Base-by-base conservation (phyloP, 2,113 vertebrate species). In the Pterocles gutturalis region DNA sequence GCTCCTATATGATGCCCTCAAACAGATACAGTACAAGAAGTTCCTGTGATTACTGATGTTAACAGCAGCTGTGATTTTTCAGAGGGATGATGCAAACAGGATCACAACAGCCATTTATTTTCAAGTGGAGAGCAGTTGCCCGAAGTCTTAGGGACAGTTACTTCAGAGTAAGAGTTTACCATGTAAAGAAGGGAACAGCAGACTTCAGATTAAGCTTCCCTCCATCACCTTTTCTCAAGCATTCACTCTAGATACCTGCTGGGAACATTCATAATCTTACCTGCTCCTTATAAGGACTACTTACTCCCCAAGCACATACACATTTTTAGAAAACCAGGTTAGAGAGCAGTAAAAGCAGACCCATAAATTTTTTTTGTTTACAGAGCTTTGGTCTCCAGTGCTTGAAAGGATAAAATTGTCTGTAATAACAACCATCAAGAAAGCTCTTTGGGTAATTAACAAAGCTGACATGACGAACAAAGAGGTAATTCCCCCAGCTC, bases 391-490 rank as follows among this genome's bases (percentile, higher is more conserved):
- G 48, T 54, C 70, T 91, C 57, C 85, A 75, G 46, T 24, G 62
- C 62, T 49, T 76, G 31, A 76, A 83, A 83, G 61, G 46, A 71
- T 60, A 67, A 83, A 95, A 96, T 87, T 89, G 81, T 53, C 77
- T 71, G 31, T 80, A 83, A 83, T 89, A 79, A 87, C 31, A 76
- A 65, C 77, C 49, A 86, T 66, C 76, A 83, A 36, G 77, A 71
- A 87, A 89, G 71, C 77, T 83, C 85, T 89, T 19, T n/a, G 72
- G 81, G n/a, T 81, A 81, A 95, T 93, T 89, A 96, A 76, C 72
- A 80, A 62, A 86, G n/a, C 75, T 81, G 89, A 80, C 93, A 83
- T 31, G 53, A 83, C 90, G 85, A 81, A 72, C 72, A 29, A 41
- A 76, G 55, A 91, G 57, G 77, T 38, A 87, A 76, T 86, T 75